Percentiles rank a stretch among this genome's conserved stretches.
Evolutionary conservation across 37 sponge, comb jelly and placozoan species (phyloP).

Genomic region (Geodia barretti): DNA sequence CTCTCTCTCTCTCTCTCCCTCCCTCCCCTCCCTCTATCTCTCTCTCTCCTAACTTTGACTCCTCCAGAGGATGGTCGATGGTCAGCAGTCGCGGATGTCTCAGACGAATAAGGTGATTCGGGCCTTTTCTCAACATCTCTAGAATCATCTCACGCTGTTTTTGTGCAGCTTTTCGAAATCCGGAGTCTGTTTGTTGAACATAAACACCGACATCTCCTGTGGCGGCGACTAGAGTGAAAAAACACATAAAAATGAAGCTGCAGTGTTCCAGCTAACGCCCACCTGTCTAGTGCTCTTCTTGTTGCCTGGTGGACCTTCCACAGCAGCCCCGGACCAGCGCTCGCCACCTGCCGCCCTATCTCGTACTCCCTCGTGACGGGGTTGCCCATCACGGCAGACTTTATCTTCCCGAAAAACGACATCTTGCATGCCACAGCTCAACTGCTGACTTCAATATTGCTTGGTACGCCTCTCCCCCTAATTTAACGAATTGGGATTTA

Average conservation of each 20-base stretch:
- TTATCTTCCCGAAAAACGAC: slow-evolving; percentile 75
- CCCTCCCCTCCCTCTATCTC: not conserved
- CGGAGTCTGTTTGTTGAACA: slow-evolving; percentile 69
- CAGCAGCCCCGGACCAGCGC: slow-evolving; percentile 78
- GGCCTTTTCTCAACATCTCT: slow-evolving; percentile 67
- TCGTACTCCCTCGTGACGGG: slow-evolving; percentile 84
- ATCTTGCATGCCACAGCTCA: too few relatives aligned
- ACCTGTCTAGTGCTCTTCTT: slow-evolving; percentile 79
- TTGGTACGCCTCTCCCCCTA: too few relatives aligned
- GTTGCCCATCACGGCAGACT: slow-evolving; percentile 80
- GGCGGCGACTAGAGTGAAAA: not conserved
- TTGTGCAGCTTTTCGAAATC: slow-evolving; percentile 76
- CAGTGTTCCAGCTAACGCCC: not conserved
- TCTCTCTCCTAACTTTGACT: slow-evolving; percentile 57
- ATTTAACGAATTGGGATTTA: too few relatives aligned
- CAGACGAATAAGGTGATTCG: slow-evolving; percentile 58
- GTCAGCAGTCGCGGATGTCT: slow-evolving; percentile 81
- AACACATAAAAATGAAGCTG: not conserved
- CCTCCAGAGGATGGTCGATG: slow-evolving; percentile 80
- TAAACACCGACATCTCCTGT: slow-evolving; percentile 73
- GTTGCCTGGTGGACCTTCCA: slow-evolving; percentile 78
- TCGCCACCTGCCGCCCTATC: slow-evolving; percentile 68
- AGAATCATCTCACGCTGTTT: slow-evolving; percentile 58
- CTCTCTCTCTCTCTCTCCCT: not conserved
- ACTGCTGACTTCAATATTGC: too few relatives aligned